Base-by-base conservation (phyloP, 2,888 invertebrate genomes). In the Apamea monoglypha region DNA sequence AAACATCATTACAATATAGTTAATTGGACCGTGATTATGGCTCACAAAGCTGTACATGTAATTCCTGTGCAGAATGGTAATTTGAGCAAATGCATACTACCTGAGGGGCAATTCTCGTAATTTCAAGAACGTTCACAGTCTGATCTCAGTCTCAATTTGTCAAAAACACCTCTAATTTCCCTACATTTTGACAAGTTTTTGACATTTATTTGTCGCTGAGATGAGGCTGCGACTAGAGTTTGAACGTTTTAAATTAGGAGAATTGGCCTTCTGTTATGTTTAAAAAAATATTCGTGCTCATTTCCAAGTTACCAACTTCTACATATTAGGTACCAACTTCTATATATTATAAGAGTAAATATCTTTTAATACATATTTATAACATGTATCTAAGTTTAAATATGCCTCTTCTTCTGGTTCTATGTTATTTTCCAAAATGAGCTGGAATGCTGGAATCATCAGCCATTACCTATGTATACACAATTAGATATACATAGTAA, bases 1-100 rank as follows among this genome's bases (percentile, higher is more conserved):
- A 67, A 78, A 71, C 67, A 82, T 83, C 16, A 77, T 78, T 81
- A 44, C 29, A 61, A 61, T 67, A 56, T 61, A 29, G 47, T 47
- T 66, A 76, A 81, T 81, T 81, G 56, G 40, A 47, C 76, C 53
- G 7, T 66, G 56, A 80, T 47, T 36, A 25, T 16, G 47, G 25
- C 21, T 59, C 36, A 40, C 18, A 61, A 61, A 70, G 5, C 50
- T 32, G 8, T n/a, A 12, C 6, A 50, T 12, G 32, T 32, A 32
- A 59, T 59, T n/a, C 2, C 40, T 5, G 6, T 36, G 44, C 14
- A 8, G 16, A 36, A 56, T 47, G 5, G 18, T 21, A n/a, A n/a
- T 77, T 77, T 32, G n/a, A 44, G 29, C 18, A 47, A 56, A 29
- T 29, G 2, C 1, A 36, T 21, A 12, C 8, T n/a, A 5, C 7